Evolutionary conservation across 2,113 vertebrate genomes (phyloP).

Genomic region (Erinaceus europaeus): DNA sequence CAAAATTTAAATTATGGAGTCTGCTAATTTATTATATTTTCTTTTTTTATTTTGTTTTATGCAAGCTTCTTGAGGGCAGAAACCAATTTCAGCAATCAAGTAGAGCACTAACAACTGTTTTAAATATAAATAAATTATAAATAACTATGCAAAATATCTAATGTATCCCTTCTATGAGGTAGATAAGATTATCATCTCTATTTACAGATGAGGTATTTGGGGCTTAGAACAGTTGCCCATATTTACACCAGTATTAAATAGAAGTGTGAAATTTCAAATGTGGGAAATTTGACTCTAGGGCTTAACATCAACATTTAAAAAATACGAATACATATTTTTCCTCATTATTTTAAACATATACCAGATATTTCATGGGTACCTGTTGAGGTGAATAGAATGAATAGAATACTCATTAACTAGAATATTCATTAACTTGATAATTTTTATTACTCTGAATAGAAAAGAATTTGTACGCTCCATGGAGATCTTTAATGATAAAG

Average conservation of each 20-base stretch:
- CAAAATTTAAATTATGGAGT: background rate
- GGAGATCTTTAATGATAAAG: background rate
- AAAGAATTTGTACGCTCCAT: background rate
- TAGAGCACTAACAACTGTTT: no score
- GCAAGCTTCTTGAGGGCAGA: background rate
- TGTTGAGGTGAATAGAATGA: background rate
- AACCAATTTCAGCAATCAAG: background rate
- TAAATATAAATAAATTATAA: background rate
- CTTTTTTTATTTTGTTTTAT: background rate
- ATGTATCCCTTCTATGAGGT: background rate
- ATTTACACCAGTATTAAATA: background rate
- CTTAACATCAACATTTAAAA: background rate
- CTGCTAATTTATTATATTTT: background rate
- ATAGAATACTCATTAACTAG: background rate
- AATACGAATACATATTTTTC: background rate
- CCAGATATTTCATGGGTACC: conserved; percentile 4
- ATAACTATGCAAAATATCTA: background rate
- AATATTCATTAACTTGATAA: background rate
- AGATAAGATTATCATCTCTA: background rate
- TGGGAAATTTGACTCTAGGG: background rate
- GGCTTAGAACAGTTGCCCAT: background rate
- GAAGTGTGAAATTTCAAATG: background rate
- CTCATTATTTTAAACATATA: background rate
- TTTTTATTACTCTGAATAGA: background rate
- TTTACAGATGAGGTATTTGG: background rate